Conservation (phyloP, 1,140 invertebrate species). For the Drosophila novamexicana region DNA sequence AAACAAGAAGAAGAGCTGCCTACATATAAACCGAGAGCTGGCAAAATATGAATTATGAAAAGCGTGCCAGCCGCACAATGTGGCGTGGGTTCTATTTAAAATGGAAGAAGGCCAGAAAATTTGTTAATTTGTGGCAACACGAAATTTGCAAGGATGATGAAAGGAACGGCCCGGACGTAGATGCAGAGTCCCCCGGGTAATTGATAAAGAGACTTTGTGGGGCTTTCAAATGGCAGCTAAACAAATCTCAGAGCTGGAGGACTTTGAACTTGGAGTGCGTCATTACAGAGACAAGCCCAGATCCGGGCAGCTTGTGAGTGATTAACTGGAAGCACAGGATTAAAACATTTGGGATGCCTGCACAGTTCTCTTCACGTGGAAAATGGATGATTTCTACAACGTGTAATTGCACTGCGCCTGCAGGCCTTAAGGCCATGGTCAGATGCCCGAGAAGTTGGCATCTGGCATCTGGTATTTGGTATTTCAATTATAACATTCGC, state of each 20-base stretch:
- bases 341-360: conserved; percentile 56
- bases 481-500: conserved; percentile 71
- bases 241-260: neutral
- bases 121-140: neutral
- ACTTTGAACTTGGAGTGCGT: neutral
- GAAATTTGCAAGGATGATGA: conserved; percentile 4
- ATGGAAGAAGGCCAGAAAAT: neutral
- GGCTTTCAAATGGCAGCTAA: neutral
- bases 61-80: too few relatives aligned
- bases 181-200: neutral
- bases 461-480: conserved; percentile 52
- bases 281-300: neutral
- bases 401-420: neutral
- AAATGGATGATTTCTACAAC: neutral
- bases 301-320: neutral
- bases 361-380: conserved; percentile 4
- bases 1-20: conserved; percentile 15
- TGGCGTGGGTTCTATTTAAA: too few relatives aligned
- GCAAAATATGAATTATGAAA: conserved; percentile 25
- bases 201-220: neutral
- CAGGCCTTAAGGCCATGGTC: neutral
- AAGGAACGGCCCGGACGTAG: neutral
- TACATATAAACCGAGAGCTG: conserved; percentile 10
- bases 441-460: conserved; percentile 14
- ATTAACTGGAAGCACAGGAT: conserved; percentile 28